Conservation (phyloP, 2,888 invertebrate species). For the Microdon myrmicae region DNA sequence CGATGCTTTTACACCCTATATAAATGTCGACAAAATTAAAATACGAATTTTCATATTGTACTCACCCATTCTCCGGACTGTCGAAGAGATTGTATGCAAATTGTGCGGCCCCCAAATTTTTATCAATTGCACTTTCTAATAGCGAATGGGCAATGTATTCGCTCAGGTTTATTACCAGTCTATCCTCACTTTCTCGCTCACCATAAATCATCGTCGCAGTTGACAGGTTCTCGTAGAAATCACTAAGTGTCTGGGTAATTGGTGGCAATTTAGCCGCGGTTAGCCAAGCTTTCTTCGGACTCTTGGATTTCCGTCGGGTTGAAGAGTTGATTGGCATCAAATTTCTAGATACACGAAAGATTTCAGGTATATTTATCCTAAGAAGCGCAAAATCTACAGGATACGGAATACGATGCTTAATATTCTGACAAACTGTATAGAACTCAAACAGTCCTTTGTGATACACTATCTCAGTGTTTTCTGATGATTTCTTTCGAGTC, state of each 20-base stretch:
- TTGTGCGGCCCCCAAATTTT: slow-evolving; percentile 57
- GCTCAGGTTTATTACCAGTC: slow-evolving; percentile 57
- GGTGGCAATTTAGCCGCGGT: slow-evolving; percentile 57
- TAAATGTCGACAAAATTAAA: neutral
- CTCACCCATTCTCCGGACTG: slow-evolving; percentile 57
- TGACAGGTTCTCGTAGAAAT: slow-evolving; percentile 65
- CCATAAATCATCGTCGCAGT: slow-evolving; percentile 61
- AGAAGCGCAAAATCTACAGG: slow-evolving; percentile 61
- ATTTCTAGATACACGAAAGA: slow-evolving; percentile 54
- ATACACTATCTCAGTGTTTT: slow-evolving; percentile 13
- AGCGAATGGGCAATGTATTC: slow-evolving; percentile 61
- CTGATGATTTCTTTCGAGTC: slow-evolving; percentile 18
- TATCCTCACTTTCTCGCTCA: slow-evolving; percentile 55
- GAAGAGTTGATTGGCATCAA: slow-evolving; percentile 24
- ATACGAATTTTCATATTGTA: slow-evolving; percentile 2
- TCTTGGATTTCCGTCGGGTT: slow-evolving; percentile 58
- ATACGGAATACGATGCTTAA: slow-evolving; percentile 59
- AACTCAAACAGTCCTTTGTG: slow-evolving; percentile 60
- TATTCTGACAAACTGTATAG: slow-evolving; percentile 61
- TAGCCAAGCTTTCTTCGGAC: slow-evolving; percentile 61
- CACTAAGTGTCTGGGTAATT: slow-evolving; percentile 63
- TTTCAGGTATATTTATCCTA: slow-evolving; percentile 59
- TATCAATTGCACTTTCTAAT: slow-evolving; percentile 60
- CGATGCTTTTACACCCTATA: neutral
- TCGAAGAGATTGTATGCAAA: slow-evolving; percentile 63